Conservation (phyloP, 2,888 invertebrate genomes). For the Caenorhabditis plicata region DNA sequence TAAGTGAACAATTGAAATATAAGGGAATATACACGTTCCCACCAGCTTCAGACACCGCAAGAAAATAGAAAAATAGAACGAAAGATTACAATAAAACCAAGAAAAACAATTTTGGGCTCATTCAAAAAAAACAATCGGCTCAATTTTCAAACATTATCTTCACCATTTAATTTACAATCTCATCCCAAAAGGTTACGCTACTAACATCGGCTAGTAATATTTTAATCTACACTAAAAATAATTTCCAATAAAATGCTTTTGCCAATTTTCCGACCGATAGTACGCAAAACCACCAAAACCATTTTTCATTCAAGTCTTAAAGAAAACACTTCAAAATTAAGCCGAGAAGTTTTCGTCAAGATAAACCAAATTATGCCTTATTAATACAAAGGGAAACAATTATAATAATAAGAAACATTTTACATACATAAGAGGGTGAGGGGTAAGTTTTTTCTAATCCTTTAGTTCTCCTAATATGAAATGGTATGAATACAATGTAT, state of each 20-base stretch:
- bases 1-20: no score
- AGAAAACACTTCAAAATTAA: not conserved
- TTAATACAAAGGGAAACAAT: not conserved
- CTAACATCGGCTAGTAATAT: constrained; percentile 27
- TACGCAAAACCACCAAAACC: not conserved
- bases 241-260: not conserved
- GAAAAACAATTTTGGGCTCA: no score
- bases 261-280: constrained; percentile 1
- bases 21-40: no score
- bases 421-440: no score
- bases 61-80: no score
- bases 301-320: not conserved
- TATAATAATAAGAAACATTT: no score
- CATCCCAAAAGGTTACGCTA: constrained; percentile 36
- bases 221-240: not conserved
- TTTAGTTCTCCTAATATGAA: not conserved
- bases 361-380: not conserved
- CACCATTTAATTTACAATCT: no score
- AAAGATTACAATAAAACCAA: no score
- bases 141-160: no score
- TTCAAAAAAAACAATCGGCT: no score
- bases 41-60: no score
- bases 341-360: not conserved
- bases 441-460: no score
- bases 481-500: not conserved